These are phyloP conservation scores for Capra hircus DNA, from an alignment of 2,113 vertebrate genomes.

Conservation along the genomic window DNA sequence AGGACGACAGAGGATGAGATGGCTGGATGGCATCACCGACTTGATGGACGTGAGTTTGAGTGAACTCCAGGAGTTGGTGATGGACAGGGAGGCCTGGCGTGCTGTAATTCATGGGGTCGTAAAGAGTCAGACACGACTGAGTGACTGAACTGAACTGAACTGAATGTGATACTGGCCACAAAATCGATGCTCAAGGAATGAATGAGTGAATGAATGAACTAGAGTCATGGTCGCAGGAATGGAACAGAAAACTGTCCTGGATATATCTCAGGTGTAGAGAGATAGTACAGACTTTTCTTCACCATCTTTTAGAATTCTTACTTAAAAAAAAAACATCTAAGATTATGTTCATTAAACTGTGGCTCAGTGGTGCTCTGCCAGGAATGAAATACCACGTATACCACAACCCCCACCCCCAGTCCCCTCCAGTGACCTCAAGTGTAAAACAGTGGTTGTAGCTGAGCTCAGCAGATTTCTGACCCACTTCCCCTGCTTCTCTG, in stretches of 20 bases:
- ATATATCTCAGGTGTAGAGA: background rate
- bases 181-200: background rate
- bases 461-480: conserved; percentile 45
- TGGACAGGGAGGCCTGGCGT: too few species aligned
- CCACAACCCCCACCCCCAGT: background rate
- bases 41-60: too few species aligned
- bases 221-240: background rate
- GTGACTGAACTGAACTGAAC: too few species aligned
- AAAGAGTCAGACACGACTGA: too few species aligned
- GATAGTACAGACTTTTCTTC: background rate
- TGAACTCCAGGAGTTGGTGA: too few species aligned
- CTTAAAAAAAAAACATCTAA: background rate
- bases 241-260: background rate
- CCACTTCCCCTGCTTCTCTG: conserved; percentile 42
- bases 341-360: background rate
- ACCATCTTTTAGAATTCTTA: background rate
- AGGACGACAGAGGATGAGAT: too few species aligned
- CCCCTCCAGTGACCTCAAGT: background rate
- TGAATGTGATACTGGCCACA: too few species aligned
- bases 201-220: background rate
- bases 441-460: background rate
- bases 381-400: background rate
- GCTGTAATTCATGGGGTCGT: too few species aligned
- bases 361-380: background rate
- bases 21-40: too few species aligned